Percentiles rank a stretch among this genome's conserved stretches.
phyloP scores from a whole-genome alignment of 2,888 invertebrate genomes.

The Fragum sueziense region DNA sequence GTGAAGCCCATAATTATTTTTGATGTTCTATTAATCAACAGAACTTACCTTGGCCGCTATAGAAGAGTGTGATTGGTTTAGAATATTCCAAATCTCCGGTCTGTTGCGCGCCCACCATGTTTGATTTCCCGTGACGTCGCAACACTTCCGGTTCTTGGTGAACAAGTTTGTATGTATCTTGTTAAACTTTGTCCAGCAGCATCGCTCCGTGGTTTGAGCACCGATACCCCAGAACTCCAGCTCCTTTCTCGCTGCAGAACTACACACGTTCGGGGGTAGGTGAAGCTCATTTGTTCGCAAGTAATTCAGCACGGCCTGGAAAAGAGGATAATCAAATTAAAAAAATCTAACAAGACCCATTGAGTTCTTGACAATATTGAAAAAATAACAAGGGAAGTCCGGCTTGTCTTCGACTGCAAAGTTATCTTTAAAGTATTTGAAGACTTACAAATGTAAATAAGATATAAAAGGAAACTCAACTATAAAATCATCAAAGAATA shows the following conservation, averaged over 20 bases:
- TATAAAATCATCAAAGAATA: no score
- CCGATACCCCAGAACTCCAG: slow-evolving; percentile 73
- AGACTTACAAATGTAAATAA: no score
- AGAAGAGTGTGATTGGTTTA: slow-evolving; percentile 64
- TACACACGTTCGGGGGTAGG: slow-evolving; percentile 64
- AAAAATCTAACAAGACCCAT: no score
- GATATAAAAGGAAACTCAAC: no score
- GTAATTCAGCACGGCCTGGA: slow-evolving; percentile 64
- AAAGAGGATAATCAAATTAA: neutral
- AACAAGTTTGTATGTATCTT: slow-evolving; percentile 66
- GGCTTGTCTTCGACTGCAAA: no score
- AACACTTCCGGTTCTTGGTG: slow-evolving; percentile 57
- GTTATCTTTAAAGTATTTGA: no score
- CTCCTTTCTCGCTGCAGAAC: slow-evolving; percentile 64
- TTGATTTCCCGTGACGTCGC: neutral
- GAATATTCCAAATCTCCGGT: slow-evolving; percentile 60
- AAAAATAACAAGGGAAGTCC: no score
- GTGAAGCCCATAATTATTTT: no score
- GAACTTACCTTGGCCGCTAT: neutral
- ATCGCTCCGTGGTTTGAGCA: slow-evolving; percentile 67
- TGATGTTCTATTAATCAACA: no score
- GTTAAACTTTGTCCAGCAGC: slow-evolving; percentile 73
- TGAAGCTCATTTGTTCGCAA: slow-evolving; percentile 66
- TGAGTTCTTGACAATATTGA: no score
- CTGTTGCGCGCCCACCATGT: slow-evolving; percentile 41